These are phyloP conservation scores for Cecropterus lyciades DNA, from an alignment of 1,140 invertebrate genomes.

Conservation along the genomic window DNA sequence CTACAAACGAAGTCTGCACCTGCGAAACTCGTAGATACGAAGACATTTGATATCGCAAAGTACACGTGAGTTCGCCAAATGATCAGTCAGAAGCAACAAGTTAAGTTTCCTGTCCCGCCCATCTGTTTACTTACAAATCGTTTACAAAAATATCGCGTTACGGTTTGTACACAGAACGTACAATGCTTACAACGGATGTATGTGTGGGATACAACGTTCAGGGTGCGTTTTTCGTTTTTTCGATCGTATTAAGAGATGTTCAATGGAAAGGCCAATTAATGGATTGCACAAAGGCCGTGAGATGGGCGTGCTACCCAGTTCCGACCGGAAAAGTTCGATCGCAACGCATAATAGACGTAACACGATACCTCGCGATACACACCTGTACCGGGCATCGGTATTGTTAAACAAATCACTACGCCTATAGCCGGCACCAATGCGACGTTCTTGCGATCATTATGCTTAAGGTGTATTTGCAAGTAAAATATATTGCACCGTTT, in stretches of 20 bases:
- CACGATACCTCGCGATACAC: constrained; percentile 61
- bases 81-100: constrained; percentile 65
- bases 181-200: constrained; percentile 59
- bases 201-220: constrained; percentile 59
- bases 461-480: constrained; percentile 21
- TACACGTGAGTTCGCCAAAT: constrained; percentile 47
- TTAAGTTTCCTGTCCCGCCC: constrained; percentile 74
- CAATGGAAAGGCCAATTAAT: constrained; percentile 80
- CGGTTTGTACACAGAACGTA: constrained; percentile 52
- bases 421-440: constrained; percentile 4
- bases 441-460: constrained; percentile 9
- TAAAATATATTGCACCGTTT: constrained; percentile 13
- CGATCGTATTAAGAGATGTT: constrained; percentile 63
- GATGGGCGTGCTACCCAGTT: constrained; percentile 72
- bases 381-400: constrained; percentile 58
- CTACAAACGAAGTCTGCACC: constrained; percentile 26
- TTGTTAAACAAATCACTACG: constrained; percentile 35
- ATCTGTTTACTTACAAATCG: constrained; percentile 76
- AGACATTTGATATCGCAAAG: constrained; percentile 50
- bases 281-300: constrained; percentile 55
- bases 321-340: constrained; percentile 79
- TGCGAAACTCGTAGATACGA: constrained; percentile 38
- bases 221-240: constrained; percentile 66
- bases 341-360: constrained; percentile 64
- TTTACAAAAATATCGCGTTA: constrained; percentile 75